Conservation (phyloP, 2,113 vertebrate genomes). For the Guaruba guarouba region DNA sequence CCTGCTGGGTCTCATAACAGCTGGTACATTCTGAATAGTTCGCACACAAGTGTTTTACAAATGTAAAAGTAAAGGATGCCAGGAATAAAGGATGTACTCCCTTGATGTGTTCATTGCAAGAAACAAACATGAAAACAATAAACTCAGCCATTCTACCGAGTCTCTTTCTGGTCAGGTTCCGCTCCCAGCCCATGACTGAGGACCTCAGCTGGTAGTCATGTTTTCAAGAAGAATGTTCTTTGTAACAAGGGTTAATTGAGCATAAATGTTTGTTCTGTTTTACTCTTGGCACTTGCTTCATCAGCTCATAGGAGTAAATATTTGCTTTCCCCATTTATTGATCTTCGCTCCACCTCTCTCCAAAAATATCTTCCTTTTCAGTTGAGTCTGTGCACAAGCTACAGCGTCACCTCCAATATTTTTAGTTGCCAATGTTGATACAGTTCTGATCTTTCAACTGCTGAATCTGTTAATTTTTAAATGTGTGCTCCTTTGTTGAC, state of each 20-base stretch:
- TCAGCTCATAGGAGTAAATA: background rate
- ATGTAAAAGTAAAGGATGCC: background rate
- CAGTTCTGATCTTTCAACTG: background rate
- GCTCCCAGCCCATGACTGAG: background rate
- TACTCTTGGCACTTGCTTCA: background rate
- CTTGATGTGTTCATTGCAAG: background rate
- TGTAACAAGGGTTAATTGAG: background rate
- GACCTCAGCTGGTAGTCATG: background rate
- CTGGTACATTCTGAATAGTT: conserved; percentile 25
- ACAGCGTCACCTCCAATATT: background rate
- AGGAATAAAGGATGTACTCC: background rate
- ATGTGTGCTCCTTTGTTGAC: background rate
- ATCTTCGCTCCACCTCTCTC: background rate
- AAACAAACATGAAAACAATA: background rate
- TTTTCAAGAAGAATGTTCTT: background rate
- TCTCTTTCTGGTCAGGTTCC: background rate
- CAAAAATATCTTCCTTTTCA: background rate
- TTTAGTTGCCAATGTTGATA: background rate
- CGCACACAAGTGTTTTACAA: background rate
- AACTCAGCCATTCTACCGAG: background rate
- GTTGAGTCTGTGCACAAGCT: background rate
- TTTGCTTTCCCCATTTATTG: background rate
- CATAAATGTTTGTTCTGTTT: background rate
- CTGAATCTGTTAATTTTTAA: background rate
- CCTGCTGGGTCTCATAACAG: conserved; percentile 12